phyloP scores from a whole-genome alignment of 1,140 invertebrate genomes.

The Drosophila tristis region DNA sequence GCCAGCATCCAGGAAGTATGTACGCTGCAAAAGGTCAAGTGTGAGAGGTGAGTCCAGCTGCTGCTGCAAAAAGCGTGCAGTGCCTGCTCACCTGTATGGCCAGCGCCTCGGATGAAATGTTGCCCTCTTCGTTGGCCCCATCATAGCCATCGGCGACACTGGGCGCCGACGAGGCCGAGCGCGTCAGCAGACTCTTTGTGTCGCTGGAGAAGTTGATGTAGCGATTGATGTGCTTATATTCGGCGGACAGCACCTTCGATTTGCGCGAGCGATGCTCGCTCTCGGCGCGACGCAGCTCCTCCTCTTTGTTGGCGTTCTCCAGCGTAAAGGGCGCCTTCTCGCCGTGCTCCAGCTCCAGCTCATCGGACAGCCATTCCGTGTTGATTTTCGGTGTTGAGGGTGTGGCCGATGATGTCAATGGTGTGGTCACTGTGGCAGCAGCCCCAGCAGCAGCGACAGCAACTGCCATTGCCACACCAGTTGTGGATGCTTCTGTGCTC shows the following conservation, averaged over 20 bases:
- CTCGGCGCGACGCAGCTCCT: slow-evolving; percentile 71
- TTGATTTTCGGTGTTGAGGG: slow-evolving; percentile 72
- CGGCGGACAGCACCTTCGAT: slow-evolving; percentile 76
- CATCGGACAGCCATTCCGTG: slow-evolving; percentile 63
- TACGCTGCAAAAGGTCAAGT: slow-evolving; percentile 18
- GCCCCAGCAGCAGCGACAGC: neutral
- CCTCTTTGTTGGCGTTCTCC: slow-evolving; percentile 80
- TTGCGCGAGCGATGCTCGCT: slow-evolving; percentile 77
- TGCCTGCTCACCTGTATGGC: slow-evolving; percentile 63
- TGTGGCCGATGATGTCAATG: slow-evolving; percentile 41
- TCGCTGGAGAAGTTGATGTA: slow-evolving; percentile 82
- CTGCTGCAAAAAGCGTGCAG: too few relatives aligned
- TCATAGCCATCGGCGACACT: slow-evolving; percentile 54
- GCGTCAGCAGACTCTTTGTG: slow-evolving; percentile 72
- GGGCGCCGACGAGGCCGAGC: slow-evolving; percentile 67
- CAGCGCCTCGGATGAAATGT: slow-evolving; percentile 80
- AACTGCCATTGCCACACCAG: neutral
- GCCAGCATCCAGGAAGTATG: slow-evolving; percentile 87
- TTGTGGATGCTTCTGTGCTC: neutral
- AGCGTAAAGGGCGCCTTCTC: slow-evolving; percentile 72
- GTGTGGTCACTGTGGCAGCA: slow-evolving; percentile 28
- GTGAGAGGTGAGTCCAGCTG: too few relatives aligned
- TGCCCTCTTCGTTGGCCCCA: slow-evolving; percentile 64
- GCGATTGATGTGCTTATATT: slow-evolving; percentile 82
- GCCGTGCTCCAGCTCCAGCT: slow-evolving; percentile 43